Conservation (phyloP, 2,888 invertebrate species). For the Parthenolecanium corni region DNA sequence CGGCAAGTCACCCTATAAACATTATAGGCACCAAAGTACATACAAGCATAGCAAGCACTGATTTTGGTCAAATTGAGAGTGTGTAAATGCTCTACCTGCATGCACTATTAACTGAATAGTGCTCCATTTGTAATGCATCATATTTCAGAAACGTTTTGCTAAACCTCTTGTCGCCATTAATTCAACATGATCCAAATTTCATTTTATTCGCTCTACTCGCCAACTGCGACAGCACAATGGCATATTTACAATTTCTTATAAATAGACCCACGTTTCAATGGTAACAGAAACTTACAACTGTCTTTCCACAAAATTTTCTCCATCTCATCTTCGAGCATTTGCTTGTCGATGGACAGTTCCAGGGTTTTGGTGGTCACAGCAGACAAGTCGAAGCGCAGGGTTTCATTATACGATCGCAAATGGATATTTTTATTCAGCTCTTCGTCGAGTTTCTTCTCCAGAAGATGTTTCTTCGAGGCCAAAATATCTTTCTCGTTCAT, state of each 20-base stretch:
- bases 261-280: background rate
- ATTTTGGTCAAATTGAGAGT: too few species aligned
- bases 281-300: slow-evolving; percentile 1
- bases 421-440: slow-evolving; percentile 1
- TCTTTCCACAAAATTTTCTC: slow-evolving; percentile 6
- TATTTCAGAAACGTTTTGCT: too few species aligned
- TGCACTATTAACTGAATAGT: too few species aligned
- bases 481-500: background rate
- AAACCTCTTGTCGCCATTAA: too few species aligned
- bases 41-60: too few species aligned
- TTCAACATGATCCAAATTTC: too few species aligned
- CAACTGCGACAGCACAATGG: too few species aligned
- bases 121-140: too few species aligned
- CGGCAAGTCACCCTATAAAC: too few species aligned
- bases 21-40: too few species aligned
- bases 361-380: slow-evolving; percentile 4
- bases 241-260: slow-evolving; percentile 1
- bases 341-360: slow-evolving; percentile 1
- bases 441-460: background rate
- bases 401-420: slow-evolving; percentile 4
- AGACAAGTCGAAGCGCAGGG: background rate
- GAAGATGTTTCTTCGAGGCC: slow-evolving; percentile 7
- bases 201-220: too few species aligned
- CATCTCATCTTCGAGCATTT: slow-evolving; percentile 8
- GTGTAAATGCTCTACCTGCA: too few species aligned